Base-by-base conservation (phyloP, 2,797 vertebrate species). In the Bradypodion pumilum region DNA sequence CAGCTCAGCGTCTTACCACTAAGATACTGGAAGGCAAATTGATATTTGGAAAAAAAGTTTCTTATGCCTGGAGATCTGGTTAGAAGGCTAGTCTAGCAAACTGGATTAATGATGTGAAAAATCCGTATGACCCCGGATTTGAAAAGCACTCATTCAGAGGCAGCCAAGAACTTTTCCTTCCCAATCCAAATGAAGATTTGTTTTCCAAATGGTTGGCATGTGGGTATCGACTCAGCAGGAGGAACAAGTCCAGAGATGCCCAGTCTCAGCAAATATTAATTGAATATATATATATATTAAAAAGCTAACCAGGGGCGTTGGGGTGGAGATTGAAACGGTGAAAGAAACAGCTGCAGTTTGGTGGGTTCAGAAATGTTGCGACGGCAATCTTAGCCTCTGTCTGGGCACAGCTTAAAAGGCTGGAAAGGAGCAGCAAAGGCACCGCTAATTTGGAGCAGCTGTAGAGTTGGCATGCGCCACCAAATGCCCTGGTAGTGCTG, bases 231-330 rank as follows among this genome's bases (percentile, higher is more conserved):
- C 35, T 59, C 63, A 49, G 49, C 70, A 59, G 63, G 78, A 44
- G 68, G 27, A 32, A 10, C 62, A 29, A 80, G 7, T 5, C 7
- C 4, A 5, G 15, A 7, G 49, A 56, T 5, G 5, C 15, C n/a
- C n/a, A 46, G 40, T 27, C 37, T 74, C 49, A 59, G 78, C n/a
- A 66, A 59, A 85, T 69, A 75, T 60, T 29, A 68, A 69, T n/a
- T 80, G 72, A 75, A 80, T 12, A 49, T 49, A n/a, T n/a, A n/a
- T 49, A 8, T 8, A 12, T 35, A 35, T 25, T 66, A 52, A 59
- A 80, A 74, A 44, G 77, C 13, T 19, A 1, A n/a, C n/a, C 23
- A 7, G 1, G 23, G 37, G 35, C n/a, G 46, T 27, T 23, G 25
- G 60, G 70, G 35, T 0, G 25, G 75, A 63, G 40, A 35, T 15